Percentiles rank a stretch among this genome's conserved stretches.
These are phyloP conservation scores for Aporrectodea caliginosa DNA, from an alignment of 1,140 invertebrate species.

Conservation along the genomic window DNA sequence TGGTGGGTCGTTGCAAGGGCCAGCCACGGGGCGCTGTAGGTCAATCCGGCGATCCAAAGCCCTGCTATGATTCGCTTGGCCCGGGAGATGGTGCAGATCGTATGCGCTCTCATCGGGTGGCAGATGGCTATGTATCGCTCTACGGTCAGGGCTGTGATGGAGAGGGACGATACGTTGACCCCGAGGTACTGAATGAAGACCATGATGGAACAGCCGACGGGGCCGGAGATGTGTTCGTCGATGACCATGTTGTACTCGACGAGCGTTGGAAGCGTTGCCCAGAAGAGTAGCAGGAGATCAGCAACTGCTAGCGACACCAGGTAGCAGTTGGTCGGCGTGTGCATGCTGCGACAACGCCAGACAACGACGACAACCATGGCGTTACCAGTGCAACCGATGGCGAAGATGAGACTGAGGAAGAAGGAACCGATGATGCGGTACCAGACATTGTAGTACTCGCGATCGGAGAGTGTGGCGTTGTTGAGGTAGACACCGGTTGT, in stretches of 20 bases:
- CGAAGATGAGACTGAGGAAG: slow-evolving; percentile 1
- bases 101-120: slow-evolving; percentile 61
- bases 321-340: slow-evolving; percentile 65
- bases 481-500: no score
- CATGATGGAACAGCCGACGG: slow-evolving; percentile 60
- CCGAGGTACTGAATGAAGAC: slow-evolving; percentile 64
- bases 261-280: slow-evolving; percentile 62
- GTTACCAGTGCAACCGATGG: slow-evolving; percentile 5
- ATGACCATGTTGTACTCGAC: slow-evolving; percentile 57
- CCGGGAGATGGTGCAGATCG: slow-evolving; percentile 57
- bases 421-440: slow-evolving; percentile 12
- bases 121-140: slow-evolving; percentile 93
- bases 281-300: slow-evolving; percentile 60
- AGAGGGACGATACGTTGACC: slow-evolving; percentile 81
- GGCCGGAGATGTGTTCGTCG: slow-evolving; percentile 61
- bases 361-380: slow-evolving; percentile 36
- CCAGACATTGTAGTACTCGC: slow-evolving; percentile 25
- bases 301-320: slow-evolving; percentile 60
- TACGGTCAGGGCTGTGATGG: slow-evolving; percentile 87
- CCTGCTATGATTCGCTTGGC: slow-evolving; percentile 58
- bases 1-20: slow-evolving; percentile 53
- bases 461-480: slow-evolving; percentile 16
- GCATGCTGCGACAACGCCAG: slow-evolving; percentile 48
- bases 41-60: slow-evolving; percentile 59
- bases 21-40: slow-evolving; percentile 61